A percentile compares a stretch with the other conserved stretches of the same genome.
Conservation (phyloP, 2,797 vertebrate genomes). For the Corythornis leucogaster region DNA sequence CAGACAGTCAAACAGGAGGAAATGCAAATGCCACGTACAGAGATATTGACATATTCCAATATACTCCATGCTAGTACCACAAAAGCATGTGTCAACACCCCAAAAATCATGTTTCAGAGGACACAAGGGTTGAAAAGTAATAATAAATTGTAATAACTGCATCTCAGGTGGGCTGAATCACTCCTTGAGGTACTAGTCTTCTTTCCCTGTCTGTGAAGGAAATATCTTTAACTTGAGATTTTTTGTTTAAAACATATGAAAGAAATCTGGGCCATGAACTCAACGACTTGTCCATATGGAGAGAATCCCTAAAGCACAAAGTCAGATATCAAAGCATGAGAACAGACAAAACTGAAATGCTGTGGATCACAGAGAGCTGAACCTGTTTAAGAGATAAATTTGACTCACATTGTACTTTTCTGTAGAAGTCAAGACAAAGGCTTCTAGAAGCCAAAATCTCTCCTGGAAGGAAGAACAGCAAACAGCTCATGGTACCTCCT, state of each 20-base stretch:
- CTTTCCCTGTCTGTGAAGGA: neutral
- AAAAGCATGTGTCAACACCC: neutral
- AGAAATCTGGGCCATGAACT: neutral
- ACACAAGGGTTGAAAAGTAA: neutral
- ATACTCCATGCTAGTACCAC: neutral
- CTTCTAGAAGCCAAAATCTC: neutral
- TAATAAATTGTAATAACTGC: neutral
- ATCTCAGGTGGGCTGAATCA: neutral
- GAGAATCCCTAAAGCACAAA: neutral
- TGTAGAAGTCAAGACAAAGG: neutral
- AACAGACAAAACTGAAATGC: neutral
- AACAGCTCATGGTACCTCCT: neutral
- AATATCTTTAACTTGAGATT: neutral
- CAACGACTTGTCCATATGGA: neutral
- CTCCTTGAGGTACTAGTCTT: neutral
- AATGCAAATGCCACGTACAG: neutral
- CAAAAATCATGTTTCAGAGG: neutral
- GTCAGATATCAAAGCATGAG: neutral
- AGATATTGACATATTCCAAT: neutral
- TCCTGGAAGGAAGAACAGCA: neutral
- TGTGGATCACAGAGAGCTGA: neutral
- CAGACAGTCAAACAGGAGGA: slow-evolving; percentile 4
- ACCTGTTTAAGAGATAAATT: neutral
- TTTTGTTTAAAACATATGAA: neutral
- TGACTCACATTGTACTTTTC: neutral